Evolutionary conservation across 2,113 vertebrate species (phyloP).

Genomic region (Thryonomys swinderianus): DNA sequence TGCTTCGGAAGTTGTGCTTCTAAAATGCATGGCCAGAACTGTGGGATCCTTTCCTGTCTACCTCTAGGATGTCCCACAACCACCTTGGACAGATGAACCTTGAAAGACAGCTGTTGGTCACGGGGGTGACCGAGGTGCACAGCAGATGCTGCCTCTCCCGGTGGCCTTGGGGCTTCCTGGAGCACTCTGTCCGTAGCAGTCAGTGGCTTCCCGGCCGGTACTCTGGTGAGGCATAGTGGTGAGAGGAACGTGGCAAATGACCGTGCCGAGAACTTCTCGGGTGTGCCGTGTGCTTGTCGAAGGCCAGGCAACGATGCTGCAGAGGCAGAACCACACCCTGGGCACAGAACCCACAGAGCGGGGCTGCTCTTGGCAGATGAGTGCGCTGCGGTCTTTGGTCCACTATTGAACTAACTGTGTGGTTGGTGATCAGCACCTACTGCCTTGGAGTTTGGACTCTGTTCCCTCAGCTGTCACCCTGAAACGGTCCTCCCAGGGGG

Average conservation of each 20-base stretch:
- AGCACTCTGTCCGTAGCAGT: rapidly evolving
- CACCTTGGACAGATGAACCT: neutral
- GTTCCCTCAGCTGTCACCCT: rapidly evolving
- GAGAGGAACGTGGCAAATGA: no score
- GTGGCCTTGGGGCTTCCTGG: neutral
- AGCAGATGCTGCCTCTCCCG: rapidly evolving
- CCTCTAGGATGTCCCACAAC: neutral
- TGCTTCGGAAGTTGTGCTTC: neutral
- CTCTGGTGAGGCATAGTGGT: rapidly evolving
- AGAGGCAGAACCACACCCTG: rapidly evolving
- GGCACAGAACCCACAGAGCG: no score
- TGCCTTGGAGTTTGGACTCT: neutral
- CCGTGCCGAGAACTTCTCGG: rapidly evolving
- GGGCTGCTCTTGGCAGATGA: neutral
- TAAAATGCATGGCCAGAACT: rapidly evolving
- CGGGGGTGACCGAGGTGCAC: rapidly evolving
- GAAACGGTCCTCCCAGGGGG: rapidly evolving
- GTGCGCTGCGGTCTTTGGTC: rapidly evolving
- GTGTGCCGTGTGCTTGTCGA: rapidly evolving
- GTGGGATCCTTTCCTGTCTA: neutral
- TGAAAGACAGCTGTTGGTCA: neutral
- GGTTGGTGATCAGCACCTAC: rapidly evolving
- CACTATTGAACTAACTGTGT: no score
- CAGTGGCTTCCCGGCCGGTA: rapidly evolving
- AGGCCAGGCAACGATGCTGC: neutral